phyloP scores from a whole-genome alignment of 2,797 vertebrate species.

The Chrysocyon brachyurus region DNA sequence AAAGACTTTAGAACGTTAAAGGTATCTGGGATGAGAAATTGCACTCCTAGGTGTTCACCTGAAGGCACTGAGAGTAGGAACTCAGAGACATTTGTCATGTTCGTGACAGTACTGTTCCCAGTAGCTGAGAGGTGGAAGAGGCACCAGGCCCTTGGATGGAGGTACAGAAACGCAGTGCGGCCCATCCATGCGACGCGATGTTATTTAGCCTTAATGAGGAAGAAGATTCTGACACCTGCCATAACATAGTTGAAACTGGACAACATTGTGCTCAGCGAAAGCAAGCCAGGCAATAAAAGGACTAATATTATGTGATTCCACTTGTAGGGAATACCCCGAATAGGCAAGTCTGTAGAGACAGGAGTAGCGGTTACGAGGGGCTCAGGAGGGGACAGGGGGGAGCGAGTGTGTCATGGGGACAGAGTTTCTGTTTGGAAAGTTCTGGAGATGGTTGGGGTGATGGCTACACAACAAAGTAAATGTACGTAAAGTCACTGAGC shows the following conservation, averaged over 20 bases:
- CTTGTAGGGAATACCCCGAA: background rate
- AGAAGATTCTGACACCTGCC: background rate
- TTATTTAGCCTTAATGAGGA: background rate
- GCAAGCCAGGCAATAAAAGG: background rate
- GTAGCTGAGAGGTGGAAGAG: background rate
- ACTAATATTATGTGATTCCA: fast-evolving
- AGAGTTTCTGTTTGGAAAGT: background rate
- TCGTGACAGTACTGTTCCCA: too few relatives aligned
- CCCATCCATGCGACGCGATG: fast-evolving
- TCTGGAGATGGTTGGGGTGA: background rate
- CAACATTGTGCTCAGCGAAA: too few relatives aligned
- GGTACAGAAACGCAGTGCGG: fast-evolving
- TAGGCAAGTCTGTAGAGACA: background rate
- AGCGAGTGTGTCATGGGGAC: background rate
- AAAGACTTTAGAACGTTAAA: background rate
- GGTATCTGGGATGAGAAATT: background rate
- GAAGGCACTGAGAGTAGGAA: background rate
- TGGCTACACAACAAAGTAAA: fast-evolving
- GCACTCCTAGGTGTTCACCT: background rate
- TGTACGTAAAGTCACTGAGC: background rate
- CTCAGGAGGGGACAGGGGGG: background rate
- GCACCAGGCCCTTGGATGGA: background rate
- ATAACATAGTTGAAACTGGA: background rate
- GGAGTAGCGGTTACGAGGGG: background rate
- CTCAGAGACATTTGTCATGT: too few relatives aligned